Evolutionary conservation across 2,888 invertebrate genomes (phyloP), one percentile per base, ranked within the genome.

Genomic region (Hypercompe scribonia): DNA sequence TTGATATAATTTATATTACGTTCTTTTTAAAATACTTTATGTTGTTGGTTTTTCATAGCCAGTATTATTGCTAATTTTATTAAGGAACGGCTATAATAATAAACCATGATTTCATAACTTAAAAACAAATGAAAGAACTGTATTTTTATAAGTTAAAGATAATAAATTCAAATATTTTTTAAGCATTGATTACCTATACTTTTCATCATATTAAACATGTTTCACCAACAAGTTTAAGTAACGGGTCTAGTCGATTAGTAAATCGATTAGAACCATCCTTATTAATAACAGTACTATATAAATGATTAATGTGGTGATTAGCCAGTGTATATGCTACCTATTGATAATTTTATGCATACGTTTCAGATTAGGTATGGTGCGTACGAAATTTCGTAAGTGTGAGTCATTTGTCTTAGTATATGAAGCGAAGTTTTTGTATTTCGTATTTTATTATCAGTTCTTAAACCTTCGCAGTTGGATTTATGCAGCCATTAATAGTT

Each of bases 251-350:
- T 70, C 74, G 74, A 78, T 74, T 73, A 74, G 50, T 64, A 65
- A 70, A 65, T 70, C 71, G 33, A 54, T 68, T 4, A 71, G 64
- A 72, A 73, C 72, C 84, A 78, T 71, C 81, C 78, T 74, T 84
- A 79, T 72, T 74, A 72, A 50, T 76, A 77, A 79, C 75, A 74
- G 78, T 82, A 82, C 74, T 69, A 74, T 65, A 69, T 64, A 39
- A 65, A 72, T 86, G 86, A 87, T 86, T 85, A 86, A 86, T 86
- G 77, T 64, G 64, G 85, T 87, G 82, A 86, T 87, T 86, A 86
- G 86, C 80, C 73, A 85, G 82, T 82, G 81, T 85, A 79, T 81
- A 82, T 81, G 85, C 85, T 82, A 86, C 86, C 86, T 86, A 85
- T 85, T 73, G 78, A 83, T 79, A 82, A 83, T 86, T 85, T 82